Percentiles rank a stretch among this genome's conserved stretches.
Conservation (phyloP, 2,797 vertebrate species). For the Bovichtus variegatus region DNA sequence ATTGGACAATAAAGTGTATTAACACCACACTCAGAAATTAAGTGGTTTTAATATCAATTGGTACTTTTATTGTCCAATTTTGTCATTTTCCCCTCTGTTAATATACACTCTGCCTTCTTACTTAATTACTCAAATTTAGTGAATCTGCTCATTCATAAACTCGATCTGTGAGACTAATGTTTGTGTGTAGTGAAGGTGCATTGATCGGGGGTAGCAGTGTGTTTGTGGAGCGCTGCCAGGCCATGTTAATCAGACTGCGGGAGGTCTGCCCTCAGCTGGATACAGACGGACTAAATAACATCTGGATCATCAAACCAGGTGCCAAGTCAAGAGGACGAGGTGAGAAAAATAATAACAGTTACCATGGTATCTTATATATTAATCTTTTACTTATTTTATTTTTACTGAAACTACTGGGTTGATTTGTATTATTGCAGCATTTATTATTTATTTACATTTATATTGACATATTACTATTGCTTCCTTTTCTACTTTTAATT, state of each 20-base stretch:
- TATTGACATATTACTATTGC: neutral
- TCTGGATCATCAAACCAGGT: slow-evolving; percentile 97
- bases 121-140: neutral
- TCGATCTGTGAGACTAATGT: neutral
- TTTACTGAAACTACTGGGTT: neutral
- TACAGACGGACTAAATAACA: slow-evolving; percentile 89
- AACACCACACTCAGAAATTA: neutral
- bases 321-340: slow-evolving; percentile 94
- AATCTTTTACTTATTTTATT: neutral
- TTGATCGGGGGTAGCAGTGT: slow-evolving; percentile 68
- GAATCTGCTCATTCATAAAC: neutral
- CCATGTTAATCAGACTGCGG: slow-evolving; percentile 81
- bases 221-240: slow-evolving; percentile 82
- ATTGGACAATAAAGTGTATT: neutral
- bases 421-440: neutral
- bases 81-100: neutral
- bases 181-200: slow-evolving; percentile 82
- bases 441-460: too few relatives aligned
- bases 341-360: slow-evolving; percentile 61
- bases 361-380: neutral
- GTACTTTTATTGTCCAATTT: neutral
- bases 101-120: neutral
- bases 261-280: slow-evolving; percentile 88
- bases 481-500: neutral
- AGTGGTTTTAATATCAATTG: neutral